phyloP scores from a whole-genome alignment of 1,140 invertebrate species.

The Nomia melanderi region DNA sequence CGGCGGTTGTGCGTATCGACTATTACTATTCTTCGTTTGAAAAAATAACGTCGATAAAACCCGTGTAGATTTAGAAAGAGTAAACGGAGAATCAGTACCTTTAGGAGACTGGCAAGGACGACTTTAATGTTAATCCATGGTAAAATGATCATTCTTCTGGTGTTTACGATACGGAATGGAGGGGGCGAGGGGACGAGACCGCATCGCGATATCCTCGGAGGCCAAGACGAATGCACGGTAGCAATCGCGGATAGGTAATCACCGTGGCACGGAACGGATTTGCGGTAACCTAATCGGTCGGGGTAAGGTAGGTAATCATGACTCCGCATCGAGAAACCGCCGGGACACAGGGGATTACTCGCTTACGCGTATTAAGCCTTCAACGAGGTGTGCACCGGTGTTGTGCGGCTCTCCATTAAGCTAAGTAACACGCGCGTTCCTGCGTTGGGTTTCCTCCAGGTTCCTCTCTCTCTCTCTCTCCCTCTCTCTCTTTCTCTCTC shows the following conservation, averaged over 20 bases:
- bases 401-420: constrained; percentile 40
- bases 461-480: too few species aligned
- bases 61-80: too few species aligned
- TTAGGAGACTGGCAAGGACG: too few species aligned
- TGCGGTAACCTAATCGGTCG: constrained; percentile 55
- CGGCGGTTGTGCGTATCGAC: too few species aligned
- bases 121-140: too few species aligned
- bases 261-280: constrained; percentile 49
- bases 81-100: too few species aligned
- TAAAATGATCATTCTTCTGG: too few species aligned
- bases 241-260: constrained; percentile 43
- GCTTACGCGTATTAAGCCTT: constrained; percentile 60
- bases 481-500: too few species aligned
- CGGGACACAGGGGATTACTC: constrained; percentile 53
- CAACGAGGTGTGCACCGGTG: constrained; percentile 50
- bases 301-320: constrained; percentile 53
- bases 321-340: constrained; percentile 50
- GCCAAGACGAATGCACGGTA: background rate
- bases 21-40: too few species aligned
- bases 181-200: too few species aligned
- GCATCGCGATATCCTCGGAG: background rate
- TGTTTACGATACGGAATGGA: too few species aligned
- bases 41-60: too few species aligned
- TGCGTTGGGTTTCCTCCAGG: background rate
- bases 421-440: constrained; percentile 18